These are phyloP conservation scores for Chironomus tentans DNA, from an alignment of 2,888 invertebrate species.

Conservation along the genomic window DNA sequence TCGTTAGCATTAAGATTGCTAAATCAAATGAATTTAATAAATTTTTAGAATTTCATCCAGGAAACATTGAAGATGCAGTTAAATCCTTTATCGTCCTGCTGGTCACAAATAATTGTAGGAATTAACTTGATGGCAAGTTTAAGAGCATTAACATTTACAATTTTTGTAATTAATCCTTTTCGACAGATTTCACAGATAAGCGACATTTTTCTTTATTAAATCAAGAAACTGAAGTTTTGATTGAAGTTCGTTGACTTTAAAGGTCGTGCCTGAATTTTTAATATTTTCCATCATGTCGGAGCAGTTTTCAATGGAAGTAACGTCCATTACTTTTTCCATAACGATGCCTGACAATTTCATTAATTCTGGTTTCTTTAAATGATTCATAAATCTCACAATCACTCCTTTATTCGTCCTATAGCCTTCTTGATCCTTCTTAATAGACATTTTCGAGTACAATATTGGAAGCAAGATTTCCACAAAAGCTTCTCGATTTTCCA, in stretches of 20 bases:
- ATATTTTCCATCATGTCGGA: conserved; percentile 57
- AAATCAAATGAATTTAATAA: background rate
- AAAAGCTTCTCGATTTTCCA: conserved; percentile 66
- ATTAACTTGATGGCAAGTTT: background rate
- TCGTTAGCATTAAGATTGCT: background rate
- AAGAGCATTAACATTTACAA: too few relatives aligned
- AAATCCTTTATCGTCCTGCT: background rate
- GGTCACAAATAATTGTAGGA: background rate
- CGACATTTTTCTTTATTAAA: conserved; percentile 71
- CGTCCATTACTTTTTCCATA: conserved; percentile 37
- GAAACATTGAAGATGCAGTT: background rate
- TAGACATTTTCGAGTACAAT: conserved; percentile 78
- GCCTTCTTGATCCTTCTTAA: conserved; percentile 45
- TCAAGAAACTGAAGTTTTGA: conserved; percentile 66
- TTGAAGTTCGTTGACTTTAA: conserved; percentile 48
- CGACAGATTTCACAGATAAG: conserved; percentile 33
- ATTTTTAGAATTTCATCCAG: background rate
- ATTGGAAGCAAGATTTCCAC: conserved; percentile 71
- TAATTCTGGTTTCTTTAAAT: conserved; percentile 32
- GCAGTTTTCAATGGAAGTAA: conserved; percentile 30
- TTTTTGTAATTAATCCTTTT: too few relatives aligned
- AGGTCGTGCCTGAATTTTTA: conserved; percentile 34
- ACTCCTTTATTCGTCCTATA: conserved; percentile 18
- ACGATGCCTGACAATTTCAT: conserved; percentile 38
- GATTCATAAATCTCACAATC: conserved; percentile 13